These are phyloP conservation scores for Galerucella calmariensis DNA, from an alignment of 2,888 invertebrate species.

Conservation along the genomic window DNA sequence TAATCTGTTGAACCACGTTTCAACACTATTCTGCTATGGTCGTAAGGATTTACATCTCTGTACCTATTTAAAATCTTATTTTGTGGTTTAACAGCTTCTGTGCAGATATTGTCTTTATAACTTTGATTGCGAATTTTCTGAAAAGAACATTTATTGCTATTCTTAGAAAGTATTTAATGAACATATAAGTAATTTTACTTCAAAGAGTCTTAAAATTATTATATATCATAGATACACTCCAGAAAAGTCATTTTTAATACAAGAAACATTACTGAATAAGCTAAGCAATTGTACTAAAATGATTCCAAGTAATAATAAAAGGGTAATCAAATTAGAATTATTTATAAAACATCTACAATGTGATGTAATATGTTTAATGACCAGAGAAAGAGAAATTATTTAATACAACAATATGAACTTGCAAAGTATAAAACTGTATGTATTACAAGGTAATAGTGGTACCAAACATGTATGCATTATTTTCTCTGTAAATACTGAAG, in stretches of 20 bases:
- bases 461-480: neutral
- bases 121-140: constrained; percentile 82
- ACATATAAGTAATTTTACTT: neutral
- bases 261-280: neutral
- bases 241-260: too few relatives aligned
- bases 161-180: neutral
- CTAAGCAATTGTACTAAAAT: neutral
- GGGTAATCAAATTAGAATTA: neutral
- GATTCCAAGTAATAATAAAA: constrained; percentile 1
- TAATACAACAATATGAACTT: neutral
- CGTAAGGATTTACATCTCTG: constrained; percentile 95
- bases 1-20: constrained; percentile 82
- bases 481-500: neutral
- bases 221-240: too few relatives aligned
- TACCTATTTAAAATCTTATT: constrained; percentile 91
- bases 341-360: neutral
- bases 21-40: constrained; percentile 89
- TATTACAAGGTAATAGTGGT: neutral
- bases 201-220: too few relatives aligned
- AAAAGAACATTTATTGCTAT: constrained; percentile 55
- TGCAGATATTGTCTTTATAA: constrained; percentile 72
- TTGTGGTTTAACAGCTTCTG: constrained; percentile 80
- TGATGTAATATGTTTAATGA: neutral
- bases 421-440: neutral
- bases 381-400: neutral